Conservation (phyloP, 2,113 vertebrate species). For the Antennarius striatus region DNA sequence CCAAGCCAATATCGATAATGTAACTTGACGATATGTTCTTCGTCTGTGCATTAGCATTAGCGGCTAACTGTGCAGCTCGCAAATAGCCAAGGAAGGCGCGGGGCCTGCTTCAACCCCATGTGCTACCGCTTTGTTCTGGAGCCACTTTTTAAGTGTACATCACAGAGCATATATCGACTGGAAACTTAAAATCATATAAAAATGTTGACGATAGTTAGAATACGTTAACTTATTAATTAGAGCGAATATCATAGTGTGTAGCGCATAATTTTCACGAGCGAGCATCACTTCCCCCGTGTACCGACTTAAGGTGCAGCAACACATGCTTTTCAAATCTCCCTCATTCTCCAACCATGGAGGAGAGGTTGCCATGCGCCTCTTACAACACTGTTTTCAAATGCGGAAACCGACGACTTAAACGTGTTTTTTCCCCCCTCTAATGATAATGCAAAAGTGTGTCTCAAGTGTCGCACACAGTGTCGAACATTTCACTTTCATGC, state of each 20-base stretch:
- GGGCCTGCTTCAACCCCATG: constrained; percentile 86
- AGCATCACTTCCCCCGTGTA: constrained; percentile 32
- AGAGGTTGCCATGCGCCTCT: constrained; percentile 78
- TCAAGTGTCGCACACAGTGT: background rate
- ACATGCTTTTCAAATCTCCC: constrained; percentile 89
- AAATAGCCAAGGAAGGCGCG: constrained; percentile 50
- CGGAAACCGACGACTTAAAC: constrained; percentile 45
- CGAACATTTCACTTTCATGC: constrained; percentile 47
- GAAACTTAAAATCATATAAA: constrained; percentile 5
- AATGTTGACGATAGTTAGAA: background rate
- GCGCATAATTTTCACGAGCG: constrained; percentile 5
- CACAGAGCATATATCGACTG: constrained; percentile 6
- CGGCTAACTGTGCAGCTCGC: constrained; percentile 36
- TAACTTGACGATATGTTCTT: background rate
- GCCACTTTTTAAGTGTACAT: constrained; percentile 67
- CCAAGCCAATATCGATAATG: background rate
- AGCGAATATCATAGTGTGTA: background rate
- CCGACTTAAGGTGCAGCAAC: constrained; percentile 55
- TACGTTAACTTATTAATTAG: background rate
- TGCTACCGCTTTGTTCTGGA: constrained; percentile 87
- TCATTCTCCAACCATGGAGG: constrained; percentile 78
- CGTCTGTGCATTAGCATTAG: constrained; percentile 35
- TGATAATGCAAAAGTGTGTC: constrained; percentile 11
- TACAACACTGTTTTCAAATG: constrained; percentile 60
- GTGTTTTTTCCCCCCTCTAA: background rate